These are phyloP conservation scores for Butorides virescens DNA, from an alignment of 2,113 vertebrate species.

Conservation along the genomic window DNA sequence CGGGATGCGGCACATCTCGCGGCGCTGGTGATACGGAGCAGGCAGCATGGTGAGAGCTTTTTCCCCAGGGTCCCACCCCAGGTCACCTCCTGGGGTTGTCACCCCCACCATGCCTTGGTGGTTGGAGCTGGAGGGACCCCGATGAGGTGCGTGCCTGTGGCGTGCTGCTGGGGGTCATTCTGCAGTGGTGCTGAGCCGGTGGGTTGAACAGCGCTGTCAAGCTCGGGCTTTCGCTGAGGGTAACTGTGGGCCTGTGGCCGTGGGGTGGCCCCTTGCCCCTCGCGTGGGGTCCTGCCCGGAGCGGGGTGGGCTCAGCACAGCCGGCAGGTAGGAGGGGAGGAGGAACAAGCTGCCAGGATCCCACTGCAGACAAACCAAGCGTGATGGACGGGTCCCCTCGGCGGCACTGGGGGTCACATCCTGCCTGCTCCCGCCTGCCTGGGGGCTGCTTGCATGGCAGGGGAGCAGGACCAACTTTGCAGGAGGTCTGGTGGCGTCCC, in stretches of 20 bases:
- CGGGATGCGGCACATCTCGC: fast-evolving
- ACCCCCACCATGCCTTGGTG: fast-evolving
- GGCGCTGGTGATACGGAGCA: neutral
- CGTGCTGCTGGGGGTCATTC: neutral
- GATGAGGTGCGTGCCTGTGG: fast-evolving
- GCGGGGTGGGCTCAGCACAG: neutral
- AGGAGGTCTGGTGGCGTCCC: neutral
- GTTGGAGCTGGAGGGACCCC: neutral
- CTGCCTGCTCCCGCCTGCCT: neutral
- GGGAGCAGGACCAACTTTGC: neutral
- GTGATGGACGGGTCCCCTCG: neutral
- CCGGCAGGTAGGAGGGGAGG: neutral
- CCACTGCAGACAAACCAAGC: neutral
- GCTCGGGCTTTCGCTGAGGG: neutral
- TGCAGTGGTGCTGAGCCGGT: neutral
- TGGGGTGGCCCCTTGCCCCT: fast-evolving
- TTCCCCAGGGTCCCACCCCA: neutral
- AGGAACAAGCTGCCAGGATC: neutral
- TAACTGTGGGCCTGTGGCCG: fast-evolving
- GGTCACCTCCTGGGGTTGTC: neutral
- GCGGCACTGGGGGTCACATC: neutral
- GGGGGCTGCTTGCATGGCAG: neutral
- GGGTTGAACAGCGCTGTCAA: neutral
- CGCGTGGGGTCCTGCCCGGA: neutral
- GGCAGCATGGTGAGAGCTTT: neutral